A percentile compares a stretch with the other conserved stretches of the same genome.
Evolutionary conservation across 2,113 vertebrate genomes (phyloP).

Genomic region (Poeciliopsis retropinna): DNA sequence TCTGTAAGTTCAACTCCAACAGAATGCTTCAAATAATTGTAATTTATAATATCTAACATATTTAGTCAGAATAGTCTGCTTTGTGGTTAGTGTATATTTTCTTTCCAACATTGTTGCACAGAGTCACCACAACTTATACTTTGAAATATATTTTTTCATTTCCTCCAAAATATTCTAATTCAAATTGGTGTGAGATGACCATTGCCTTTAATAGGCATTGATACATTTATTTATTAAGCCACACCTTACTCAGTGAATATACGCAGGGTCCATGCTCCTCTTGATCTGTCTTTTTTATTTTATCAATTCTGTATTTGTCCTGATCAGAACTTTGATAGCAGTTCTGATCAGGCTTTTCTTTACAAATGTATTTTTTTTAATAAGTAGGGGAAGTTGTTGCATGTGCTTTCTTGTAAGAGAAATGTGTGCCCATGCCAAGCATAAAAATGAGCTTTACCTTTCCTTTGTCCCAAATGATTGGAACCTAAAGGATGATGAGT

Average conservation of each 20-base stretch:
- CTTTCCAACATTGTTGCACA: too few species aligned
- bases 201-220: too few species aligned
- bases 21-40: too few species aligned
- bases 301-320: neutral
- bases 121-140: neutral
- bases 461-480: constrained; percentile 16
- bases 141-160: neutral
- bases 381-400: neutral
- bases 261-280: too few species aligned
- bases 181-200: neutral
- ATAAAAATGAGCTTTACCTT: neutral
- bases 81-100: too few species aligned
- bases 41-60: too few species aligned
- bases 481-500: neutral
- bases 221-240: too few species aligned
- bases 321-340: neutral
- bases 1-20: too few species aligned
- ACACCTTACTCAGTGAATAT: neutral
- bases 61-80: too few species aligned
- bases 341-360: neutral
- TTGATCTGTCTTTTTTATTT: neutral
- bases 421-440: neutral
- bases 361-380: neutral
- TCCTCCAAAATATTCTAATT: neutral
- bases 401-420: neutral